Conservation (phyloP, 2,113 vertebrate genomes). For the Ctenodactylus gundi region DNA sequence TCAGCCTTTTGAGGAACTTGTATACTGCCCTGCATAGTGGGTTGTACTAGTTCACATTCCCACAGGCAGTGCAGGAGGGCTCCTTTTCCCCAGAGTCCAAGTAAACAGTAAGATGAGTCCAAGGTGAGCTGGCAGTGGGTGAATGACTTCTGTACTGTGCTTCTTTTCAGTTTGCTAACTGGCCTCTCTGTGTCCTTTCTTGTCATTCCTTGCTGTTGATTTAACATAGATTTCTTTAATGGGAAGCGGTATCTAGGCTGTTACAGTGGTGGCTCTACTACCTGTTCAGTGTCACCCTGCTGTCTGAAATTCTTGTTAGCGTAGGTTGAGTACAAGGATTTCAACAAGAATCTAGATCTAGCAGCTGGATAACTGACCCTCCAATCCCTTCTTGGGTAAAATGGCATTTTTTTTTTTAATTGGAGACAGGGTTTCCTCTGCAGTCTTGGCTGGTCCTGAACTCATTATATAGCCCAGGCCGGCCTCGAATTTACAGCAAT, state of each 20-base stretch:
- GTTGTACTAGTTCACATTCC: no score
- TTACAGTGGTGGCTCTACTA: background rate
- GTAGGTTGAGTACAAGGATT: background rate
- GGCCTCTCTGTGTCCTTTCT: background rate
- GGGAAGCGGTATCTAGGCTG: background rate
- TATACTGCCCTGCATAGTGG: no score
- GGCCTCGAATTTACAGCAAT: no score
- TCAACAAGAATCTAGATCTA: background rate
- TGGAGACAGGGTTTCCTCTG: no score
- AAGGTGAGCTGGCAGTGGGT: background rate
- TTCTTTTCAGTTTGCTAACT: background rate
- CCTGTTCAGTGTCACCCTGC: background rate
- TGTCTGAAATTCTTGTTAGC: background rate
- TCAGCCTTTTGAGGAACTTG: no score
- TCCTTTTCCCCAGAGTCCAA: no score
- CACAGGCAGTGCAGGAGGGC: no score
- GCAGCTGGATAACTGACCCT: background rate
- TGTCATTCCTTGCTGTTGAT: background rate
- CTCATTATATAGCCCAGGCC: no score
- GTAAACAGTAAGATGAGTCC: background rate
- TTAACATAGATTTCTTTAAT: background rate
- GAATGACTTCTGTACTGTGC: background rate
- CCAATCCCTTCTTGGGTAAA: background rate
- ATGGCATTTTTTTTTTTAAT: no score
- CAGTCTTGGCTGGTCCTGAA: no score